Base-by-base conservation (phyloP, 2,113 vertebrate species). In the Sebastes fasciatus region DNA sequence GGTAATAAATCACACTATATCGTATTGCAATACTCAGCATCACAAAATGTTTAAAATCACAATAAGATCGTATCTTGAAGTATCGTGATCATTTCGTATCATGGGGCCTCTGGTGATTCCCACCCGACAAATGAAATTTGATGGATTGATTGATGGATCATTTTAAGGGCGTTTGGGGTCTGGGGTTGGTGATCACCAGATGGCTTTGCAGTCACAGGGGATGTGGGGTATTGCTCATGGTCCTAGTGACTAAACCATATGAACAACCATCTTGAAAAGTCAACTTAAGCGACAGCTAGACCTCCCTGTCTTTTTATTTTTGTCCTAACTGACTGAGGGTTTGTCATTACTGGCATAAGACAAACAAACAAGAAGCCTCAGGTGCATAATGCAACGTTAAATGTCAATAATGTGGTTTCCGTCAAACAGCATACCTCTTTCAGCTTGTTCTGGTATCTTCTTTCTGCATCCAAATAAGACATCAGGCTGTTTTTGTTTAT, bases 241-340 rank as follows among this genome's bases (percentile, higher is more conserved):
- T 51, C 69, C 12, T 79, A 58, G 81, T 70, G 67, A 85, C 80
- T 69, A 80, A 88, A 92, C 46, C 88, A 91, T 54, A 70, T 72
- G 85, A 67, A 43, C 74, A n/a, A 17, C 60, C 74, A 26, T 82
- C 81, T 68, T 88, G 79, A 80, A 88, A 90, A 80, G 16, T 77
- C 76, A 69, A 40, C 16, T 16, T 34, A 34, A 61, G 21, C 5
- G 66, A 34, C 79, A 65, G 12, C 13, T 8, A 60, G 75, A 71
- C 82, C 65, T 80, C 73, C 80, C 43, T 45, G 84, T 57, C 60
- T 81, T 81, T 80, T 73, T 23, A 46, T 85, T 63, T 90, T 70
- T 67, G 13, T 66, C 34, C 43, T 42, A 13, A 13, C 52, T 43
- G 17, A 61, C 80, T 69, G 34, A 34, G 54, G 21, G 61, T 58